Evolutionary conservation across 1,140 invertebrate species (phyloP).

Genomic region (Macrocentrus cingulum): DNA sequence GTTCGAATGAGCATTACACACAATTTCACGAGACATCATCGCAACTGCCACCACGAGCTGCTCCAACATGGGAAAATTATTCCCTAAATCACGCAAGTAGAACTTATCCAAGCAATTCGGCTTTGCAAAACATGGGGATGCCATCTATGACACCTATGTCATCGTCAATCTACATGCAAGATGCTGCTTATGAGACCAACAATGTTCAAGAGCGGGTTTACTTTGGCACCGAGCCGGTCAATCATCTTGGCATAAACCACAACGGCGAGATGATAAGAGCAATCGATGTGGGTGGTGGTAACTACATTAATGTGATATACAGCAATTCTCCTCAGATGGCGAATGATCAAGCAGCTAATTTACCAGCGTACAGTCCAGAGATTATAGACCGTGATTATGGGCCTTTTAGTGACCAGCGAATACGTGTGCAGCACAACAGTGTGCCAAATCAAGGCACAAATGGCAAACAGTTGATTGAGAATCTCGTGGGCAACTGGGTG

Average conservation of each 20-base stretch:
- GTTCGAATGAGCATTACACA: constrained; percentile 62
- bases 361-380: constrained; percentile 42
- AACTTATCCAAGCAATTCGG: constrained; percentile 18
- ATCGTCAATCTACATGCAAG: constrained; percentile 46
- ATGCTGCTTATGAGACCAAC: constrained; percentile 40
- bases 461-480: constrained; percentile 67
- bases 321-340: constrained; percentile 51
- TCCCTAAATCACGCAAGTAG: constrained; percentile 41
- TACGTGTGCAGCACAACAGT: constrained; percentile 37
- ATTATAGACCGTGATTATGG: constrained; percentile 54
- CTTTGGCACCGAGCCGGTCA: constrained; percentile 48
- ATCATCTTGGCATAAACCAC: constrained; percentile 52
- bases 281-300: constrained; percentile 57
- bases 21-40: constrained; percentile 60
- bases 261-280: constrained; percentile 55
- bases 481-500: constrained; percentile 79
- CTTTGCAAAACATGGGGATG: constrained; percentile 29
- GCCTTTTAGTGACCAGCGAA: constrained; percentile 46
- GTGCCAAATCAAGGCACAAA: constrained; percentile 43
- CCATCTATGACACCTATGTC: constrained; percentile 43
- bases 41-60: constrained; percentile 37
- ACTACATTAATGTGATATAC: constrained; percentile 58
- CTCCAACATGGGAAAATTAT: constrained; percentile 52
- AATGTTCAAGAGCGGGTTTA: constrained; percentile 43
- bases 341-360: constrained; percentile 45